These are phyloP conservation scores for Amyelois transitella DNA, from an alignment of 1,140 invertebrate species.

Conservation along the genomic window DNA sequence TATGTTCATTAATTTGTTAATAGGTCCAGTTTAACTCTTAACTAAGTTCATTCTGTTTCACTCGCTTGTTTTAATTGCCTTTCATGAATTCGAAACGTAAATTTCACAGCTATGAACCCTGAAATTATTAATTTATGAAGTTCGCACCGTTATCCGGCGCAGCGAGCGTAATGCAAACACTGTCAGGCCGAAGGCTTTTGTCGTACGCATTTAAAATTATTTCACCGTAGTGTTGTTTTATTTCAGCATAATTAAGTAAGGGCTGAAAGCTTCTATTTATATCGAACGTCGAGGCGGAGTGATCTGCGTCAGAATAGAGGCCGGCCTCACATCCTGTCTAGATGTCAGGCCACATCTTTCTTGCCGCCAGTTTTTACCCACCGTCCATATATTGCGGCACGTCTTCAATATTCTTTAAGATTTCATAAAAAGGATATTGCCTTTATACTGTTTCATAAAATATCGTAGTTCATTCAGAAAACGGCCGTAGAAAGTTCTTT, in stretches of 20 bases:
- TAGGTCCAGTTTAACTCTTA: not conserved
- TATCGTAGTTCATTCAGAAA: not conserved
- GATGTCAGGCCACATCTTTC: not conserved
- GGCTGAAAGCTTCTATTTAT: constrained; percentile 3
- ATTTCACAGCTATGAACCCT: not conserved
- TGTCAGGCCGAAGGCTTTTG: not conserved
- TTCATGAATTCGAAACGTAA: not conserved
- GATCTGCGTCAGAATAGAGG: not conserved
- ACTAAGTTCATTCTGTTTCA: not conserved
- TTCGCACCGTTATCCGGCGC: not conserved
- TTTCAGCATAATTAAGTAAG: not conserved
- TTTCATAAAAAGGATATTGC: constrained; percentile 6
- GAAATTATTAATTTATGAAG: constrained; percentile 3
- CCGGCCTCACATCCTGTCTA: not conserved
- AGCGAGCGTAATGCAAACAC: not conserved
- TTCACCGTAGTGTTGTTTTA: not conserved
- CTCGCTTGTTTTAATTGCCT: constrained; percentile 1
- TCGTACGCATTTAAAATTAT: not conserved
- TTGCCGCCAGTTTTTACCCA: not conserved
- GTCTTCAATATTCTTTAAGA: constrained; percentile 4
- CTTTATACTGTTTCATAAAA: constrained; percentile 2
- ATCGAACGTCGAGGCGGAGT: not conserved
- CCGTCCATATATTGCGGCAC: not conserved
- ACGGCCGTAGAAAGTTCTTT: not conserved
- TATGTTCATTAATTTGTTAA: not conserved